Evolutionary conservation across 2,797 vertebrate species (phyloP).

Genomic region (Labroides dimidiatus): DNA sequence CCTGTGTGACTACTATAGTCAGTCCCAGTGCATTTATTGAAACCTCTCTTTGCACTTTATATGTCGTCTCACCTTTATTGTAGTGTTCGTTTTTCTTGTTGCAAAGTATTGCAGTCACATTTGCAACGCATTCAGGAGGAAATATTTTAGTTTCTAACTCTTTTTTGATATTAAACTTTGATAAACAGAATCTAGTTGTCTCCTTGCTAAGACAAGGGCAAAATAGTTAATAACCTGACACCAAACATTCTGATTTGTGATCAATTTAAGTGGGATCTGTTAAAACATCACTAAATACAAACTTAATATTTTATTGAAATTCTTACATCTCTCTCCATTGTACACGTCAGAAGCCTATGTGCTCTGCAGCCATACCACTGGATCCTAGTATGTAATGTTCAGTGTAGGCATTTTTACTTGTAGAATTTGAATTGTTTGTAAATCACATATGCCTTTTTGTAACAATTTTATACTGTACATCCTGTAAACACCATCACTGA

Average conservation of each 20-base stretch:
- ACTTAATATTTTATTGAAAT: constrained; percentile 35
- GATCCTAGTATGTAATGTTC: constrained; percentile 61
- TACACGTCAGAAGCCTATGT: constrained; percentile 54
- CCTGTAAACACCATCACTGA: constrained; percentile 72
- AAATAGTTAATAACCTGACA: constrained; percentile 37
- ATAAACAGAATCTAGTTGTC: constrained; percentile 59
- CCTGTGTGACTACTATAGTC: constrained; percentile 79
- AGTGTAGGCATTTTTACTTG: constrained; percentile 65
- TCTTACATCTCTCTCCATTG: constrained; percentile 49
- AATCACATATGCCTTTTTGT: constrained; percentile 87
- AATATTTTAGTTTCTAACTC: constrained; percentile 69
- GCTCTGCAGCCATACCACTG: constrained; percentile 65
- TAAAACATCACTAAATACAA: constrained; percentile 45
- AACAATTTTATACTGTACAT: constrained; percentile 85
- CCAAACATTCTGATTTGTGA: constrained; percentile 43
- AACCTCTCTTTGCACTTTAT: constrained; percentile 81
- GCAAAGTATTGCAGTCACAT: constrained; percentile 61
- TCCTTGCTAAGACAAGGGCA: constrained; percentile 44
- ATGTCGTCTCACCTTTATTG: constrained; percentile 69
- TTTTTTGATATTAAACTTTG: constrained; percentile 72
- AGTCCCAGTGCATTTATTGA: constrained; percentile 81
- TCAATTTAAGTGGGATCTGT: constrained; percentile 37
- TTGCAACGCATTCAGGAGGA: constrained; percentile 69
- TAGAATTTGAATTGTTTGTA: constrained; percentile 80
- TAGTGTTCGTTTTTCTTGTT: constrained; percentile 71